Base-by-base conservation (phyloP, 2,113 vertebrate genomes). In the Leiothrix lutea region DNA sequence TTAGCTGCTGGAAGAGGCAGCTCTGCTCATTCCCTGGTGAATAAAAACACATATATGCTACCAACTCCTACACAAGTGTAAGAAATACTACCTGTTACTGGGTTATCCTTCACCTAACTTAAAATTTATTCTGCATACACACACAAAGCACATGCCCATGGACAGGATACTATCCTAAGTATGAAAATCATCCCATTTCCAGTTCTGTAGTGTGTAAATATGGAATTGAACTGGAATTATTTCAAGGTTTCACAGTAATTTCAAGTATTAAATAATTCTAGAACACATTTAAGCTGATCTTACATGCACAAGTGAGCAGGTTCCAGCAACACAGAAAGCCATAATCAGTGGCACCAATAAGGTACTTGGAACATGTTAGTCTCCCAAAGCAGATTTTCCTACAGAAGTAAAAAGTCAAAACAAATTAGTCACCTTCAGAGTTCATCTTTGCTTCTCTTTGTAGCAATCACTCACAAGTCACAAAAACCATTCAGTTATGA, bases 271-370 rank as follows among this genome's bases (percentile, higher is more conserved):
- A 53, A 48, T 28, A 36, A 48, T 14, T 66, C 17, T 13, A 31
- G 47, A 33, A 88, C 33, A 61, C 16, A 9, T 40, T 86, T 40
- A 56, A 93, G 83, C 77, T 47, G 33, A 69, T 89, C 99, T 98
- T 98, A 99, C 99, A 71, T 92, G 98, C 95, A 98, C 99, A 99
- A 62, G 98, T 99, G 97, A 99, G 99, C 48, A 99, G 98, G 97
- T 99, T 99, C 99, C 99, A 99, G 97, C 99, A 99, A 98, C 98
- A 99, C 42, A 99, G 98, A 80, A 98, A 98, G 80, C 98, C 98
- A 69, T 86, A 93, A 42, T 95, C 97, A n/a, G 98, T 99, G 67
- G 98, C 97, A 90, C 98, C 98, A 67, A 99, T 97, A 88, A 99
- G 98, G 97, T 99, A 99, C 89, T 99, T 99, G 17, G 99, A 99